Conservation (phyloP, 1,140 invertebrate genomes). For the Drosophila lini region DNA sequence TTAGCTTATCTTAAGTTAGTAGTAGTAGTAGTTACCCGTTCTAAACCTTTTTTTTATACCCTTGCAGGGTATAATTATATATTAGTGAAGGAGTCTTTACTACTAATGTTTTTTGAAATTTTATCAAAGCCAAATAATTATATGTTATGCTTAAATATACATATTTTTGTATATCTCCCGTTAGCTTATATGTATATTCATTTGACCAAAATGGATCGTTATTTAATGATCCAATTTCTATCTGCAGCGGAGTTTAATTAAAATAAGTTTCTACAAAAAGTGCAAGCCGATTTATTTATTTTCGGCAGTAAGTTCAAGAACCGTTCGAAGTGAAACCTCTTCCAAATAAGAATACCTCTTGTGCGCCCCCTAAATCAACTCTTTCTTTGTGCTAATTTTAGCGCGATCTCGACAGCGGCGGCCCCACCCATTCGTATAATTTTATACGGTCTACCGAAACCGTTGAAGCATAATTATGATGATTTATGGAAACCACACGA, state of each 20-base stretch:
- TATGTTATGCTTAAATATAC: too few relatives aligned
- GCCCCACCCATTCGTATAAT: slow-evolving; percentile 54
- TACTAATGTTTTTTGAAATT: too few relatives aligned
- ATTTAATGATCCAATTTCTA: too few relatives aligned
- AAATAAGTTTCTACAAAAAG: background rate
- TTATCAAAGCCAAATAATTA: too few relatives aligned
- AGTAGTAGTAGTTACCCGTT: too few relatives aligned
- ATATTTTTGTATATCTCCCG: too few relatives aligned
- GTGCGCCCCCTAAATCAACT: slow-evolving; percentile 13
- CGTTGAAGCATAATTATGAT: slow-evolving; percentile 71
- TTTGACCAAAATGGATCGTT: too few relatives aligned
- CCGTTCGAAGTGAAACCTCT: background rate
- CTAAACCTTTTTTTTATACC: too few relatives aligned
- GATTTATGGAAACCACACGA: slow-evolving; percentile 61
- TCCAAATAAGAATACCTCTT: background rate
- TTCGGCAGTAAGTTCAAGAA: background rate
- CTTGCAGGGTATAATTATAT: too few relatives aligned
- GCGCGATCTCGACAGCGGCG: slow-evolving; percentile 35
- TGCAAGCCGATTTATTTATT: background rate
- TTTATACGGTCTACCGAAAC: slow-evolving; percentile 55
- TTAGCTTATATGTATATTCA: too few relatives aligned
- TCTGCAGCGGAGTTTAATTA: background rate
- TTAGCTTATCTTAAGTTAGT: too few relatives aligned
- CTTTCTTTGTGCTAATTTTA: slow-evolving; percentile 42
- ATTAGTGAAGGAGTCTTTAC: too few relatives aligned